phyloP scores from a whole-genome alignment of 2,888 invertebrate genomes.

The Venustoraphidia nigricollis region DNA sequence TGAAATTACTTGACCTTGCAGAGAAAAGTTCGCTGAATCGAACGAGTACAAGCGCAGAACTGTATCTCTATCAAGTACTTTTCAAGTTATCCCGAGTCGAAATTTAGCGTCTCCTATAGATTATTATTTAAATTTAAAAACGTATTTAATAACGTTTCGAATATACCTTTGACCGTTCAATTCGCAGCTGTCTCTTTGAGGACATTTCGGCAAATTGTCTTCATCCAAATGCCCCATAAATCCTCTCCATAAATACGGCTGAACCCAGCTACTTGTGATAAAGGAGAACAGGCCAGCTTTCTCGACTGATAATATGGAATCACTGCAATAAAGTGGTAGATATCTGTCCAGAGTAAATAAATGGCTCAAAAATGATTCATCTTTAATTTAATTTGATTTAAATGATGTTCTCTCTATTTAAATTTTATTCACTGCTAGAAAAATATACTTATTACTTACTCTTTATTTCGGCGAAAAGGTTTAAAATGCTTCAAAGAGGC shows the following conservation, averaged over 20 bases:
- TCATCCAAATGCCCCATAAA: slow-evolving; percentile 26
- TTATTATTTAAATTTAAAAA: too few relatives aligned
- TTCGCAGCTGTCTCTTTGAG: slow-evolving; percentile 28
- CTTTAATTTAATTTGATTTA: background rate
- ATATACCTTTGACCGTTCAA: slow-evolving; percentile 30
- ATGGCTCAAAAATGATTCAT: background rate
- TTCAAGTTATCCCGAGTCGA: too few relatives aligned
- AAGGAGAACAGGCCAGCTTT: slow-evolving; percentile 31
- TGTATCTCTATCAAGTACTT: too few relatives aligned
- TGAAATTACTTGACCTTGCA: too few relatives aligned
- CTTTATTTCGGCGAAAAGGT: slow-evolving; percentile 17
- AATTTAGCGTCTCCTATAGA: too few relatives aligned
- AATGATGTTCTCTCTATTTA: too few relatives aligned
- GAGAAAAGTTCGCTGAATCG: too few relatives aligned
- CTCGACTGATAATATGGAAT: slow-evolving; percentile 22
- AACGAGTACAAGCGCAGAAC: too few relatives aligned
- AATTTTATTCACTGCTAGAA: background rate
- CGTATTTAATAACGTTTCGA: too few relatives aligned
- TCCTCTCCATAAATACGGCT: slow-evolving; percentile 29
- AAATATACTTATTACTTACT: slow-evolving; percentile 11
- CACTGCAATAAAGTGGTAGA: slow-evolving; percentile 2
- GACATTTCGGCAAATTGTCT: slow-evolving; percentile 25
- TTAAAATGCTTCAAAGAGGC: slow-evolving; percentile 19
- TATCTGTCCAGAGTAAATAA: background rate
- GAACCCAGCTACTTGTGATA: slow-evolving; percentile 34